Evolutionary conservation across 2,113 vertebrate species (phyloP).

Genomic region (Heteronetta atricapilla): DNA sequence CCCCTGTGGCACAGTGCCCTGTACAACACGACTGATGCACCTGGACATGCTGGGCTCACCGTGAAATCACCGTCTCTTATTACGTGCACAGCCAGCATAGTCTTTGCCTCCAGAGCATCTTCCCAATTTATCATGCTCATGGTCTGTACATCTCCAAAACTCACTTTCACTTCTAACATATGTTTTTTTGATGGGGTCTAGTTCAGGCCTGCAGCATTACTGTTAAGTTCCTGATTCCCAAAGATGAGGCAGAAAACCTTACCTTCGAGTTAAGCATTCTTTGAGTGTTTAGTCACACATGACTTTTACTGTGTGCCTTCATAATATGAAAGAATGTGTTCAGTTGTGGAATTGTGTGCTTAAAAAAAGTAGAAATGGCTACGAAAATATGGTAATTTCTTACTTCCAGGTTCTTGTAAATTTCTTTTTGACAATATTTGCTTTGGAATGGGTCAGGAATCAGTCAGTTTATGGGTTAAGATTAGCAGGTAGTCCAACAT

Average conservation of each 20-base stretch:
- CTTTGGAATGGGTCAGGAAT: neutral
- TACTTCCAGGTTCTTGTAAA: neutral
- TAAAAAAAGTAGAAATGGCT: neutral
- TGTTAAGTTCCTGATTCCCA: neutral
- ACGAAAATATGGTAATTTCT: neutral
- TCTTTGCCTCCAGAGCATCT: neutral
- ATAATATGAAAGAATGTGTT: neutral
- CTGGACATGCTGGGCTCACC: accelerated
- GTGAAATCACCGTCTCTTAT: neutral
- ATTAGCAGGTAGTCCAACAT: neutral
- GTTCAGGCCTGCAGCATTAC: neutral
- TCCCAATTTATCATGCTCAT: neutral
- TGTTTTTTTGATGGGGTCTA: accelerated
- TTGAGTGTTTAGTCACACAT: neutral
- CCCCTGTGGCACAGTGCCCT: accelerated
- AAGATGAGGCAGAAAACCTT: neutral
- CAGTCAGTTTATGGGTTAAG: neutral
- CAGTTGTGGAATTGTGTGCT: neutral
- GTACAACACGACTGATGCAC: accelerated
- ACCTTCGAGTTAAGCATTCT: neutral
- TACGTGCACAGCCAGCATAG: neutral
- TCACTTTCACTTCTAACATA: neutral
- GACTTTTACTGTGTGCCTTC: neutral
- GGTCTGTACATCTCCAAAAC: neutral
- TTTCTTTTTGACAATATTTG: neutral